Percentiles rank a stretch among this genome's conserved stretches.
phyloP scores from a whole-genome alignment of 2,888 invertebrate species.

The Melipona beecheii region DNA sequence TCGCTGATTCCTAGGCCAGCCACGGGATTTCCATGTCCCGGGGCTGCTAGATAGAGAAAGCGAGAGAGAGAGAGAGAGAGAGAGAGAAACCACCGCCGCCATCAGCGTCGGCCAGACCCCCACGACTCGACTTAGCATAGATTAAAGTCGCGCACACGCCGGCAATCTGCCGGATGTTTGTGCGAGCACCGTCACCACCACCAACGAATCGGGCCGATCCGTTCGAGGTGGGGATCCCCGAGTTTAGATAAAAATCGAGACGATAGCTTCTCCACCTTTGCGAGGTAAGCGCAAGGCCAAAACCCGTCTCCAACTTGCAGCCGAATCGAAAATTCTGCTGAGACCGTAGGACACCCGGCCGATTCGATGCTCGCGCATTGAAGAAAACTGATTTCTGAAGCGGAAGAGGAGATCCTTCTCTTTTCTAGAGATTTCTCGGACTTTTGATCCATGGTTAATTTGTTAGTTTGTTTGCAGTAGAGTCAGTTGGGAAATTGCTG shows the following conservation, averaged over 20 bases:
- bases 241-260: constrained; percentile 69
- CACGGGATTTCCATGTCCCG: constrained; percentile 83
- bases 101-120: constrained; percentile 70
- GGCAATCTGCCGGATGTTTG: constrained; percentile 52
- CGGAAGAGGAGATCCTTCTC: no score
- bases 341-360: background rate
- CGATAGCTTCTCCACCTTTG: constrained; percentile 66
- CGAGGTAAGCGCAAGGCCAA: constrained; percentile 48
- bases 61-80: background rate
- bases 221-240: constrained; percentile 12
- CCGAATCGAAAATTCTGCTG: constrained; percentile 49
- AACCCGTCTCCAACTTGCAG: constrained; percentile 24
- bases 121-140: constrained; percentile 73
- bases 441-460: no score
- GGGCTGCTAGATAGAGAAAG: constrained; percentile 34
- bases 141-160: constrained; percentile 70
- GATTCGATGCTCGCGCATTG: background rate
- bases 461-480: no score
- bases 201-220: constrained; percentile 36
- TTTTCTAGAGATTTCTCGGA: no score
- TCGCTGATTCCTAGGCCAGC: constrained; percentile 79
- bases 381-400: no score
- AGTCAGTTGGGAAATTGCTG: no score
- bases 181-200: constrained; percentile 17
- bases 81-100: constrained; percentile 61